phyloP scores from a whole-genome alignment of 1,140 invertebrate species.

The Sogatella furcifera region DNA sequence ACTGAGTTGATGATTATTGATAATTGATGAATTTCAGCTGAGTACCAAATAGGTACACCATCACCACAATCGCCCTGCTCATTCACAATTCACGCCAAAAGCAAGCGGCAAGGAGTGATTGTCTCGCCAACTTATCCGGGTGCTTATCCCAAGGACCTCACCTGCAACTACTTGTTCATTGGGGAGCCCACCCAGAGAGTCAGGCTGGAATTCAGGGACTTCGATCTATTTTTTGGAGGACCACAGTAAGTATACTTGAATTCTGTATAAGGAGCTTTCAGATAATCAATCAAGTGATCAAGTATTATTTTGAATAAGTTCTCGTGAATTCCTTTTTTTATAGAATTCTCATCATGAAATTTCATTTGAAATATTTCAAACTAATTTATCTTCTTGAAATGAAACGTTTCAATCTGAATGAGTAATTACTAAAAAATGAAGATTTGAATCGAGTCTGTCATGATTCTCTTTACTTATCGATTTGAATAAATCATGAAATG shows the following conservation, averaged over 20 bases:
- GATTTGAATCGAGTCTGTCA: too few species aligned
- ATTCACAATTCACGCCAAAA: slow-evolving; percentile 64
- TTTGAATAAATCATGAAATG: too few species aligned
- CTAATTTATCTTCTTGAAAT: too few species aligned
- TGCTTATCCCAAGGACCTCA: slow-evolving; percentile 91
- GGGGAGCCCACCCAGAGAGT: slow-evolving; percentile 86
- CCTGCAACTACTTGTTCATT: slow-evolving; percentile 87
- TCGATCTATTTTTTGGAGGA: slow-evolving; percentile 97
- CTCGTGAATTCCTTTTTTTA: too few species aligned
- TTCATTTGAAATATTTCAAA: too few species aligned
- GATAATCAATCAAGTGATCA: too few species aligned
- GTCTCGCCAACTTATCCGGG: slow-evolving; percentile 97
- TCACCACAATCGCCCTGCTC: slow-evolving; percentile 66
- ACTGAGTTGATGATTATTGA: too few species aligned
- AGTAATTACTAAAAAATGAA: too few species aligned
- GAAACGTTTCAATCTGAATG: too few species aligned
- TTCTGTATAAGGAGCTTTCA: too few species aligned
- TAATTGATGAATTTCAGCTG: slow-evolving; percentile 41
- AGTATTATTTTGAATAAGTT: too few species aligned
- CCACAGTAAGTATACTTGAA: slow-evolving; percentile 76
- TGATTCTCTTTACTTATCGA: background rate
- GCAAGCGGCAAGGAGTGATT: slow-evolving; percentile 74
- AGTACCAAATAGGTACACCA: slow-evolving; percentile 84
- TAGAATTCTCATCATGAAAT: too few species aligned
- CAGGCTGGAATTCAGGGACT: slow-evolving; percentile 92